Percentiles rank a stretch among this genome's conserved stretches.
Conservation (phyloP, 2,797 vertebrate genomes). For the Alauda arvensis region DNA sequence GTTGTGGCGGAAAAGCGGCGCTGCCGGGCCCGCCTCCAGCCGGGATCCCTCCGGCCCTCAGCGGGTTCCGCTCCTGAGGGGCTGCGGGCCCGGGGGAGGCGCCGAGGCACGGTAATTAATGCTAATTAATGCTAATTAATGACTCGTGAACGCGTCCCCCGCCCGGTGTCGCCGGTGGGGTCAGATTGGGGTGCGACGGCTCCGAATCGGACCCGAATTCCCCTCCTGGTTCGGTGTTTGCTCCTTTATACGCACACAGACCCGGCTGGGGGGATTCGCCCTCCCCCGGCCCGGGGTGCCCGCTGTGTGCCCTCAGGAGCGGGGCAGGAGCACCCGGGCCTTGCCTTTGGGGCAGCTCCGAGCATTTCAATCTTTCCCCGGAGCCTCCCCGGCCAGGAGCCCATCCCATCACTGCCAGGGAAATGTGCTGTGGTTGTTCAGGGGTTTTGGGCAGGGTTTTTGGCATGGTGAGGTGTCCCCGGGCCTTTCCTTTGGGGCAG, state of each 20-base stretch:
- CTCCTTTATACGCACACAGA: accelerated
- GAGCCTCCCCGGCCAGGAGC: background rate
- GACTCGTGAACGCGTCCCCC: too few relatives aligned
- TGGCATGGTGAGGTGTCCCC: background rate
- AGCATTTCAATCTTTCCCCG: background rate
- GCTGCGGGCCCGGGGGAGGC: too few relatives aligned
- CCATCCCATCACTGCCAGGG: accelerated
- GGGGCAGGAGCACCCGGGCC: background rate
- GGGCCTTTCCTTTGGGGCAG: background rate
- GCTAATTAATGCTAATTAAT: background rate
- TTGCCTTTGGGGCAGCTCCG: too few relatives aligned
- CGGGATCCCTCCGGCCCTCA: background rate
- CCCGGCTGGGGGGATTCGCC: accelerated
- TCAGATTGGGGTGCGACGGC: background rate
- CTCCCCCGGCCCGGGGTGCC: accelerated
- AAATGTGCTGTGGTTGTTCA: background rate
- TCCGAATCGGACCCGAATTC: background rate
- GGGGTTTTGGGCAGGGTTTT: background rate
- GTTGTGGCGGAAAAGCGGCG: background rate
- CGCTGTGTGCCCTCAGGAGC: background rate
- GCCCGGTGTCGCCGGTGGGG: background rate
- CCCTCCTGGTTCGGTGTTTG: accelerated
- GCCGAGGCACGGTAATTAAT: background rate
- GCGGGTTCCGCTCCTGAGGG: background rate
- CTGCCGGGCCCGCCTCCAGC: background rate